These are phyloP conservation scores for Neoarius graeffei DNA, from an alignment of 2,113 vertebrate genomes.

Conservation along the genomic window DNA sequence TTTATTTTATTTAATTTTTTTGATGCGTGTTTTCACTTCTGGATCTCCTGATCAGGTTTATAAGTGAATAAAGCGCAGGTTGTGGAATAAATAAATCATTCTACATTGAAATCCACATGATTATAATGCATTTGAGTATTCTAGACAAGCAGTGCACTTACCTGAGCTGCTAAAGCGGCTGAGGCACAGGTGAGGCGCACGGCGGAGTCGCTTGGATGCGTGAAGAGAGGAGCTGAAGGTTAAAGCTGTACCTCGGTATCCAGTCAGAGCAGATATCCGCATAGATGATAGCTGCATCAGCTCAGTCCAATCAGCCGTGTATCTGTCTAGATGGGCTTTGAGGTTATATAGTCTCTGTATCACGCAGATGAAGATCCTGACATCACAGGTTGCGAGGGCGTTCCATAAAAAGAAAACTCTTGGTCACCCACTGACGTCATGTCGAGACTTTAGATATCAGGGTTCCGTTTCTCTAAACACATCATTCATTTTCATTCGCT, in stretches of 20 bases:
- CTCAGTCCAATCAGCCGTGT: constrained; percentile 74
- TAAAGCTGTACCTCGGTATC: constrained; percentile 33
- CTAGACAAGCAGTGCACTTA: constrained; percentile 12
- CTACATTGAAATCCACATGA: neutral
- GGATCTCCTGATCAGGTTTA: neutral
- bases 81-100: neutral
- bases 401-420: constrained; percentile 48
- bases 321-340: constrained; percentile 67
- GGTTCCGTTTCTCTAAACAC: neutral
- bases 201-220: constrained; percentile 8
- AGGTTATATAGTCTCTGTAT: constrained; percentile 54
- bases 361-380: constrained; percentile 55
- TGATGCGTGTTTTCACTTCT: neutral
- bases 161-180: constrained; percentile 33
- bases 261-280: constrained; percentile 53
- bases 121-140: neutral
- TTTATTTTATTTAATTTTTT: neutral
- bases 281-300: constrained; percentile 68
- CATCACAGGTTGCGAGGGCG: constrained; percentile 47
- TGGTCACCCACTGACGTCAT: constrained; percentile 25
- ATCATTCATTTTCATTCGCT: neutral
- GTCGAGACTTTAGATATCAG: neutral
- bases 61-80: neutral
- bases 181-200: constrained; percentile 27
- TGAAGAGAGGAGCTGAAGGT: constrained; percentile 1